phyloP scores from a whole-genome alignment of 2,797 vertebrate species.

The Falco naumanni region DNA sequence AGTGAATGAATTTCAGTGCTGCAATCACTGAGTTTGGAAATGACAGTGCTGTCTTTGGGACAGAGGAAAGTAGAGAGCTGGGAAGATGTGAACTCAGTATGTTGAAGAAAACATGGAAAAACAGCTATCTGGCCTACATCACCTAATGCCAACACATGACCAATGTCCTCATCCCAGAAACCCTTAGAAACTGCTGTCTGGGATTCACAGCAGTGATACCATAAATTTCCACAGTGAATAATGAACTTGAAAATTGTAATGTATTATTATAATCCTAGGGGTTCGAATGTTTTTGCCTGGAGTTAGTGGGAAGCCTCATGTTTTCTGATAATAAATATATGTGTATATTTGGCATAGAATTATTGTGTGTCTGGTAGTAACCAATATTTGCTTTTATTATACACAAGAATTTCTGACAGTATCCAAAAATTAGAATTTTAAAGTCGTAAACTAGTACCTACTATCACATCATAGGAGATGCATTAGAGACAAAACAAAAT shows the following conservation, averaged over 20 bases:
- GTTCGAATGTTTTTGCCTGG: background rate
- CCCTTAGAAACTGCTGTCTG: background rate
- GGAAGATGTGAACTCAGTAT: background rate
- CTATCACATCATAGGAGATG: background rate
- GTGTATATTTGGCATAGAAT: background rate
- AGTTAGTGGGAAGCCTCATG: background rate
- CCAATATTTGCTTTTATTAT: background rate
- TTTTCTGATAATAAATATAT: background rate
- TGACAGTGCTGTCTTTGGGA: background rate
- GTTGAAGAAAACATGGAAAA: background rate
- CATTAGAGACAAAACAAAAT: background rate
- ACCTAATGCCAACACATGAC: background rate
- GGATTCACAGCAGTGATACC: background rate
- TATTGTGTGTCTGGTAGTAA: background rate
- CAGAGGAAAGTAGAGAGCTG: background rate
- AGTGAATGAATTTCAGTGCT: background rate
- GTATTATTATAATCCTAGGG: background rate
- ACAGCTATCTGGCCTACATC: background rate
- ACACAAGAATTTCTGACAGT: background rate
- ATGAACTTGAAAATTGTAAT: background rate
- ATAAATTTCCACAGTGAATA: background rate
- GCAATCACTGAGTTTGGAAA: background rate
- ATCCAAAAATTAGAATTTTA: background rate
- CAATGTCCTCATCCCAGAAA: background rate
- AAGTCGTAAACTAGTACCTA: background rate